Percentiles rank a stretch among this genome's conserved stretches.
Evolutionary conservation across 2,888 invertebrate genomes (phyloP).

Genomic region (Dorcus parallelipipedus): DNA sequence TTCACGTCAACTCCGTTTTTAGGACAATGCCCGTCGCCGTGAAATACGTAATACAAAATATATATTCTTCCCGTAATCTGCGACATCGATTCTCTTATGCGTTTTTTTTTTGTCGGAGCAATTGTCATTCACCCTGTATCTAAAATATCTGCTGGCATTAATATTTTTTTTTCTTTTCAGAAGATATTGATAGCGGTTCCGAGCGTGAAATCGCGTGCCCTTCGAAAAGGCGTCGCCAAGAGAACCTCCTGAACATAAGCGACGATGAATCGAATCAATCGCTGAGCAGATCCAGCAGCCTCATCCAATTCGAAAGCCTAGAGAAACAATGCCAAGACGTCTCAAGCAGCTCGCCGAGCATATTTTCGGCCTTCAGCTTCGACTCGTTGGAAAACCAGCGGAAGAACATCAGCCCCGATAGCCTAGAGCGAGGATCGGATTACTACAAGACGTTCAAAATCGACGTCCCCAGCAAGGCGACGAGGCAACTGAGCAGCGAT

Average conservation of each 20-base stretch:
- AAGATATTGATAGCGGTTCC: slow-evolving; percentile 59
- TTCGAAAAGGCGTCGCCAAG: slow-evolving; percentile 68
- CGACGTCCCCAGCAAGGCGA: slow-evolving; percentile 30
- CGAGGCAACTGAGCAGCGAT: slow-evolving; percentile 20
- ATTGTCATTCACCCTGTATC: no score
- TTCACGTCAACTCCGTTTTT: no score
- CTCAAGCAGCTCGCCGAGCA: slow-evolving; percentile 49
- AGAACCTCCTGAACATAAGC: slow-evolving; percentile 40
- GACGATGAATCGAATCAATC: slow-evolving; percentile 55
- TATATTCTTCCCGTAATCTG: no score
- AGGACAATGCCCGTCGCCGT: no score
- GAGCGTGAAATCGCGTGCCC: slow-evolving; percentile 75
- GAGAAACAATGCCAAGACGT: slow-evolving; percentile 64
- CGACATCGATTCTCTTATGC: no score
- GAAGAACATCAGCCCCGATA: slow-evolving; percentile 51
- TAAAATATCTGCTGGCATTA: no score
- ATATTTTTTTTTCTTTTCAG: slow-evolving; percentile 38
- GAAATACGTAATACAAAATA: no score
- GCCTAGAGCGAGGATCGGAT: slow-evolving; percentile 45
- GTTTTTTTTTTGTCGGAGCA: no score
- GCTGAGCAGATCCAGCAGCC: slow-evolving; percentile 74
- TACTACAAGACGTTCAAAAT: slow-evolving; percentile 41
- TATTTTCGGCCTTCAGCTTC: slow-evolving; percentile 53
- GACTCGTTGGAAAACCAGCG: slow-evolving; percentile 53
- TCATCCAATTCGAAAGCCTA: slow-evolving; percentile 81